phyloP scores from a whole-genome alignment of 1,140 invertebrate species.

The Nasonia longicornis region DNA sequence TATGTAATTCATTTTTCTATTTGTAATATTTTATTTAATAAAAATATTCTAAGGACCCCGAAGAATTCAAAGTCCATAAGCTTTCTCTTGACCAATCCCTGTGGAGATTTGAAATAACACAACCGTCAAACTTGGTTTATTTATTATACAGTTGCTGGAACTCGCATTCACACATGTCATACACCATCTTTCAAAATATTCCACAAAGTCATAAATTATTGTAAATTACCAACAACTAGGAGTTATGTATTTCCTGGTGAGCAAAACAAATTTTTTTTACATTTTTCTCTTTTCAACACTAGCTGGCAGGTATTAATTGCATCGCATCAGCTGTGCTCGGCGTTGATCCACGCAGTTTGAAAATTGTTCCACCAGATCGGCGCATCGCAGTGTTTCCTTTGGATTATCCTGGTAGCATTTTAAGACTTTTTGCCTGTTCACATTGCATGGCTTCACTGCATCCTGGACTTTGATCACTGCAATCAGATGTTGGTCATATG shows the following conservation, averaged over 20 bases:
- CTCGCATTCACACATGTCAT: constrained; percentile 31
- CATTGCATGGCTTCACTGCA: constrained; percentile 64
- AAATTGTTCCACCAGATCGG: constrained; percentile 68
- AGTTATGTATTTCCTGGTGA: constrained; percentile 34
- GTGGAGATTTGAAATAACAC: constrained; percentile 34
- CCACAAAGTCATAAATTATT: constrained; percentile 37
- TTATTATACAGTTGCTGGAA: constrained; percentile 32
- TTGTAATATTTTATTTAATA: constrained; percentile 47
- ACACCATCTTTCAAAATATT: constrained; percentile 30
- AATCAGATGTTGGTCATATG: not conserved
- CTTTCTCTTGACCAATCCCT: constrained; percentile 32
- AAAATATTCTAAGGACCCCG: constrained; percentile 41
- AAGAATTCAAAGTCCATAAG: constrained; percentile 33
- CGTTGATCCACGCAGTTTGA: constrained; percentile 68
- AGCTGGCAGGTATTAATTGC: constrained; percentile 44
- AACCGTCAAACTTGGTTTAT: constrained; percentile 15
- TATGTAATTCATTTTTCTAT: constrained; percentile 36
- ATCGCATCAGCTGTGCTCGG: constrained; percentile 57
- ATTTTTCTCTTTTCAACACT: constrained; percentile 22
- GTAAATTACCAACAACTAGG: constrained; percentile 46
- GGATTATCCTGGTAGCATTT: constrained; percentile 71
- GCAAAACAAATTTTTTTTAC: constrained; percentile 26
- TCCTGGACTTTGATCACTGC: constrained; percentile 48
- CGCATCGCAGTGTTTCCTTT: constrained; percentile 69
- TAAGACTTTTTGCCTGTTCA: constrained; percentile 66